phyloP scores from a whole-genome alignment of 2,888 invertebrate genomes.

The Mantis religiosa region DNA sequence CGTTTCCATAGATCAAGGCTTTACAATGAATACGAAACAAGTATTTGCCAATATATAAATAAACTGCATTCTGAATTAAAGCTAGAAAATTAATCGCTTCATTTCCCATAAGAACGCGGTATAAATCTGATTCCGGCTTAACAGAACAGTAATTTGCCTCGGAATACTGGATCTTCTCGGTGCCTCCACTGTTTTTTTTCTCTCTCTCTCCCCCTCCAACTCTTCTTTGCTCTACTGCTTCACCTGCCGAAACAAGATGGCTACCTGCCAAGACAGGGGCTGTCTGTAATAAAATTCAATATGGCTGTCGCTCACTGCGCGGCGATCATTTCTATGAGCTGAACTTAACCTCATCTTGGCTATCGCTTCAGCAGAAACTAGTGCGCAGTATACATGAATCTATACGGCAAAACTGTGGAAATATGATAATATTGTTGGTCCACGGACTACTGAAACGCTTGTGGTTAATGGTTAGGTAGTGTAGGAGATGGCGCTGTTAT shows the following conservation, averaged over 20 bases:
- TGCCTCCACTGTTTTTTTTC: background rate
- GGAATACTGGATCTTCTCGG: background rate
- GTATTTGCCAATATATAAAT: no score
- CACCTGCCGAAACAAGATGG: slow-evolving; percentile 27
- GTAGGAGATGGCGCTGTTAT: background rate
- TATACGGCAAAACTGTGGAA: background rate
- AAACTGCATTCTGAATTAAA: no score
- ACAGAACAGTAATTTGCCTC: background rate
- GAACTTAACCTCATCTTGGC: background rate
- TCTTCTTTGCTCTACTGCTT: background rate
- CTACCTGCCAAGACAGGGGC: slow-evolving; percentile 25
- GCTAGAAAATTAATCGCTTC: no score
- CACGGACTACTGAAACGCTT: background rate
- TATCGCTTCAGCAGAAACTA: background rate
- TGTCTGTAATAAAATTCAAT: slow-evolving; percentile 24
- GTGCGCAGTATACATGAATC: background rate
- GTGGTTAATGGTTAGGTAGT: background rate
- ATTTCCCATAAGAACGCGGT: background rate
- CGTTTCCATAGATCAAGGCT: no score
- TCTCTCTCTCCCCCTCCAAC: background rate
- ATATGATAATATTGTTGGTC: background rate
- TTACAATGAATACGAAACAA: no score
- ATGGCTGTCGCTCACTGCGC: slow-evolving; percentile 14
- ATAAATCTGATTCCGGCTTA: background rate
- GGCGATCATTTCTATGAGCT: background rate